Percentiles rank a stretch among this genome's conserved stretches.
These are phyloP conservation scores for Ceyx cyanopectus DNA, from an alignment of 2,113 vertebrate genomes.

Conservation along the genomic window DNA sequence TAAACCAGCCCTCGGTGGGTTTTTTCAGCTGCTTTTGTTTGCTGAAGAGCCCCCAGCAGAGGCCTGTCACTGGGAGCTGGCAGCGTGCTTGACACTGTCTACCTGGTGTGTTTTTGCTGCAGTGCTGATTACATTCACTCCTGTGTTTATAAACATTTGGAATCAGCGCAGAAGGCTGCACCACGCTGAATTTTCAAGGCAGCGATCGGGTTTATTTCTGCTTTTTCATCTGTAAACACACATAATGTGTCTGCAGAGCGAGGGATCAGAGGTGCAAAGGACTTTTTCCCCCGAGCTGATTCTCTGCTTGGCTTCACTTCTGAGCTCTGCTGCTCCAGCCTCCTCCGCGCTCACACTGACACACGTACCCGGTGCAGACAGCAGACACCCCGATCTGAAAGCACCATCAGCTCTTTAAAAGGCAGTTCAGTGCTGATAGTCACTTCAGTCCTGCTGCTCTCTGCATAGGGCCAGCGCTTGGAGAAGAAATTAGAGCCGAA, in stretches of 20 bases:
- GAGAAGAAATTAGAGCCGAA: neutral
- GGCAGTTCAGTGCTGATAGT: neutral
- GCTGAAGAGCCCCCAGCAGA: slow-evolving; percentile 47
- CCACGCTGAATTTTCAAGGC: slow-evolving; percentile 60
- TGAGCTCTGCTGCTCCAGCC: neutral
- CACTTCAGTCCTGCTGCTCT: neutral
- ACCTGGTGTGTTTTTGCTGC: slow-evolving; percentile 79
- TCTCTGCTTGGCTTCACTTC: slow-evolving; percentile 22
- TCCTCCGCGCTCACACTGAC: neutral
- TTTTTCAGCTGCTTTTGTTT: slow-evolving; percentile 54
- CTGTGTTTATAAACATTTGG: slow-evolving; percentile 81
- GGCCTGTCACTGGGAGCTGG: slow-evolving; percentile 34
- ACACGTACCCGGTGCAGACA: accelerated
- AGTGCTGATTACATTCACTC: slow-evolving; percentile 78
- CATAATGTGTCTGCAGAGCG: neutral
- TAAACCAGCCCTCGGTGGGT: neutral
- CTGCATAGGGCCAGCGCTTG: neutral
- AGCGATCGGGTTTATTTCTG: slow-evolving; percentile 19
- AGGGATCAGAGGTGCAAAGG: slow-evolving; percentile 38
- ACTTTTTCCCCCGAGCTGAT: neutral
- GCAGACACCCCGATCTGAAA: neutral
- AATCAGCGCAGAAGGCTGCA: slow-evolving; percentile 49
- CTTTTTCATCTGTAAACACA: slow-evolving; percentile 50
- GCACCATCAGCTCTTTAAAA: neutral
- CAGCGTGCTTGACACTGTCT: slow-evolving; percentile 54